Evolutionary conservation across 2,797 vertebrate species (phyloP).

Genomic region (Discoglossus pictus): DNA sequence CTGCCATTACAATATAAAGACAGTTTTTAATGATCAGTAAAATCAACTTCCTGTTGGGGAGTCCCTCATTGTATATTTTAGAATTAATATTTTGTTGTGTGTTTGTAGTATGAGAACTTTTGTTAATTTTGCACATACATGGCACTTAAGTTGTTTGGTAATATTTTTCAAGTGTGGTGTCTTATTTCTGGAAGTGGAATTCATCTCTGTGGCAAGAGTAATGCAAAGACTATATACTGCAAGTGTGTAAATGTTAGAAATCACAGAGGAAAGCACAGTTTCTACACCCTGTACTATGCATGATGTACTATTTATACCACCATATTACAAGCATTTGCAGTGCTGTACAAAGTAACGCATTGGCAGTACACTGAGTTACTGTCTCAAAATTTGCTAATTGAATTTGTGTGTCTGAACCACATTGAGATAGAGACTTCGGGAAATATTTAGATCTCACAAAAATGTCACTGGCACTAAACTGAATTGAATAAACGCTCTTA

Average conservation of each 20-base stretch:
- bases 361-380: conserved; percentile 1
- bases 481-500: too few species aligned
- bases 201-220: not conserved
- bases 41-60: too few species aligned
- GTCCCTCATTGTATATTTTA: too few species aligned
- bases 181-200: conserved; percentile 1
- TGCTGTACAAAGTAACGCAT: not conserved
- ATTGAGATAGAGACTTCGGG: not conserved
- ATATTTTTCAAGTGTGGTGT: not conserved
- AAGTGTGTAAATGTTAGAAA: not conserved
- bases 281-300: conserved; percentile 7
- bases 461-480: not conserved
- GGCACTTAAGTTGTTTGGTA: too few species aligned
- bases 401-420: conserved; percentile 7
- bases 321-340: not conserved
- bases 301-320: conserved; percentile 26
- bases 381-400: not conserved
- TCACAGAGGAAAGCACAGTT: not conserved
- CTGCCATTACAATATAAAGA: too few species aligned
- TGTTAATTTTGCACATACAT: too few species aligned
- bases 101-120: too few species aligned
- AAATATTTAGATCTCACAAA: not conserved
- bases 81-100: too few species aligned
- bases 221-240: not conserved
- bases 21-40: too few species aligned